Evolutionary conservation across 2,888 invertebrate genomes (phyloP), one percentile per base, ranked within the genome.

Genomic region (Xiphydria camelus): DNA sequence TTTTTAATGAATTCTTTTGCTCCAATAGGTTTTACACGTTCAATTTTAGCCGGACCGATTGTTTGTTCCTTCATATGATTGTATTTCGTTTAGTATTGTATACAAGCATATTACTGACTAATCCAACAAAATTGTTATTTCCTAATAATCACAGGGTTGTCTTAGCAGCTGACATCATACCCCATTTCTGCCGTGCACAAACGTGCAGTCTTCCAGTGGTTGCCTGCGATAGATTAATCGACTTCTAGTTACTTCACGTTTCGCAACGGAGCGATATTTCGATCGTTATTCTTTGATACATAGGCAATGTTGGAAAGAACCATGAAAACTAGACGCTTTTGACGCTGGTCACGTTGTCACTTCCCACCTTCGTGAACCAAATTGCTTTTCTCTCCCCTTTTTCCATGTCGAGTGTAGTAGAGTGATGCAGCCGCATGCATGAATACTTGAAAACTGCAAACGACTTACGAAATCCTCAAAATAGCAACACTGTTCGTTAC

Each of bases 81-180:
- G 57, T 68, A 63, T 66, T 61, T 64, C 63, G 51, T 62, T 66
- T 66, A 66, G 61, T 63, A 62, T 65, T 61, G 48, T 54, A 61
- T 61, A 54, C 57, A 60, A 53, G 55, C 59, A 57, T 49, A 54
- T 49, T 38, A 53, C 46, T 51, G 54, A 70, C 70, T 71, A 73
- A 75, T 68, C 58, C 55, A 64, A 61, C 64, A 58, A 64, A 65
- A 64, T 56, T 62, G 59, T 68, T 69, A 58, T 68, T 72, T 66
- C 61, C 65, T 73, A 74, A 76, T 74, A 72, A 73, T 71, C 73
- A 68, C 71, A 75, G 71, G 71, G 66, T 70, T 73, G 68, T 68
- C 67, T 66, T 71, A 78, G 77, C 74, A 71, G 73, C 68, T 63
- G 71, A 68, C 70, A 64, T 69, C 72, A 65, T 66, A 69, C 62